phyloP scores from a whole-genome alignment of 2,888 invertebrate genomes.

The Cynaeus angustus region DNA sequence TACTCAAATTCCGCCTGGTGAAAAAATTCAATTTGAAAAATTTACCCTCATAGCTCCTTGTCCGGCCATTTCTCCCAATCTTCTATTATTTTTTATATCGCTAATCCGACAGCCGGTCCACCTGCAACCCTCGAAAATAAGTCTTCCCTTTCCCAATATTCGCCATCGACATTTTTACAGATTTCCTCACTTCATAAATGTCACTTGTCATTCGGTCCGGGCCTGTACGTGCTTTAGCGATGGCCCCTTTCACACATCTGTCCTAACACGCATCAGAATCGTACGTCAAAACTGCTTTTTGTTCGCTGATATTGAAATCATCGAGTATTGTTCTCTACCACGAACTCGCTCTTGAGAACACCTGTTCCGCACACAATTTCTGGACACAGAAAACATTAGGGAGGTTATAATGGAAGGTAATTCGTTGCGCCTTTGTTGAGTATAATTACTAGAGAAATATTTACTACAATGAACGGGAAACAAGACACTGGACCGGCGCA shows the following conservation, averaged over 20 bases:
- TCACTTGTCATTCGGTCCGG: slow-evolving; percentile 35
- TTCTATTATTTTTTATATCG: slow-evolving; percentile 32
- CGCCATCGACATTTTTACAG: slow-evolving; percentile 36
- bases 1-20: slow-evolving; percentile 13
- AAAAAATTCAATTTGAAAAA: slow-evolving; percentile 34
- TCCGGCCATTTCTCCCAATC: slow-evolving; percentile 21
- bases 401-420: slow-evolving; percentile 30
- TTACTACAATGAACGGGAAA: slow-evolving; percentile 7
- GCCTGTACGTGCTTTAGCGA: slow-evolving; percentile 26
- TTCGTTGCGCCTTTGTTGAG: slow-evolving; percentile 22
- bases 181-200: slow-evolving; percentile 41
- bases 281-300: slow-evolving; percentile 29
- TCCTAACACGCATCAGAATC: slow-evolving; percentile 5
- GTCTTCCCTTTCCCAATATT: slow-evolving; percentile 29
- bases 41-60: slow-evolving; percentile 3
- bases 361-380: slow-evolving; percentile 40
- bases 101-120: slow-evolving; percentile 35
- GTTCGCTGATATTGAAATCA: slow-evolving; percentile 43
- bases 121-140: slow-evolving; percentile 32
- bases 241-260: slow-evolving; percentile 40
- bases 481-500: slow-evolving; percentile 6
- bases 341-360: slow-evolving; percentile 39
- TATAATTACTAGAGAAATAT: slow-evolving; percentile 20
- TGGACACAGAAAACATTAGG: slow-evolving; percentile 38
- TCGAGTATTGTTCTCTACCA: slow-evolving; percentile 42